Conservation (phyloP, 2,797 vertebrate genomes). For the Crax fasciolata region DNA sequence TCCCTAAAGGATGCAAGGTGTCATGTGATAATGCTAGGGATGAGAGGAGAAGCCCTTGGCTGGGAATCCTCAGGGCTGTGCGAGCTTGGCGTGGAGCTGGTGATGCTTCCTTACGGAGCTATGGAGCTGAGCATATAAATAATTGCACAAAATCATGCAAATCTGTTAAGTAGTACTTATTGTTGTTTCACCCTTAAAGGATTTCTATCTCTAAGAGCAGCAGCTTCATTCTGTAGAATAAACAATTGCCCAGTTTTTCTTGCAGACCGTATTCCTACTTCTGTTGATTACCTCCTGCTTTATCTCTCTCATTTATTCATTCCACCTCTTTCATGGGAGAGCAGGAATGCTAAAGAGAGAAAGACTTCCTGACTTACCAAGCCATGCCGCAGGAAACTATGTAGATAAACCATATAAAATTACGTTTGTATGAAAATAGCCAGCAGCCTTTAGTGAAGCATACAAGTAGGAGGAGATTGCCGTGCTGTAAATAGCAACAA, state of each 20-base stretch:
- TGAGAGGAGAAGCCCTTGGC: neutral
- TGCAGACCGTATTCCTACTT: neutral
- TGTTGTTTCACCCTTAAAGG: neutral
- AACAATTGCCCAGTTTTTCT: neutral
- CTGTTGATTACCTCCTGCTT: neutral
- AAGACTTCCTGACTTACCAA: neutral
- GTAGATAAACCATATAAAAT: neutral
- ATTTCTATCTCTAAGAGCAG: neutral
- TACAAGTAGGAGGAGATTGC: neutral
- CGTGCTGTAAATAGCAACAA: neutral
- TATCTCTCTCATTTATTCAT: neutral
- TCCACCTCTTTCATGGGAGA: neutral
- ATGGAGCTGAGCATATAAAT: neutral
- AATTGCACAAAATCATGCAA: neutral
- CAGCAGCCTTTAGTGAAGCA: neutral
- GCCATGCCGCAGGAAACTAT: neutral
- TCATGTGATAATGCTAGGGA: neutral
- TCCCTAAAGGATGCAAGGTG: neutral
- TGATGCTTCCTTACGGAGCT: constrained; percentile 11
- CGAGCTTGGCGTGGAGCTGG: neutral
- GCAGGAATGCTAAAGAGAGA: neutral
- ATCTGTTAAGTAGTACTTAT: neutral
- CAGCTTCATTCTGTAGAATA: neutral
- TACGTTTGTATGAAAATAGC: neutral
- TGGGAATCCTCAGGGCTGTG: rapidly evolving